phyloP scores from a whole-genome alignment of 2,113 vertebrate species.

The Phyllostomus hastatus region DNA sequence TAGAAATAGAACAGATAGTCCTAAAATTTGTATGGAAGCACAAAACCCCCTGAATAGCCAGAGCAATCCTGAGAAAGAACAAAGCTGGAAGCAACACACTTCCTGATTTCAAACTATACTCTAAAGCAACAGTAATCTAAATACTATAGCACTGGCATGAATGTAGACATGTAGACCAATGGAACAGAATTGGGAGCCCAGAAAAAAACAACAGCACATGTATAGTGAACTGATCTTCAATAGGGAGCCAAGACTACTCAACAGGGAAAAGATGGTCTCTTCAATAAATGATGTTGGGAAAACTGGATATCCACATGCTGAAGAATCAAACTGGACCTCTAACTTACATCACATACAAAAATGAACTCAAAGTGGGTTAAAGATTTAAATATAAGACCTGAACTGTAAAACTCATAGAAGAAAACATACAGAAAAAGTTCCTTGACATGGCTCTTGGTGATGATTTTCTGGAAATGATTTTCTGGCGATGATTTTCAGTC shows the following conservation, averaged over 20 bases:
- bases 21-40: neutral
- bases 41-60: neutral
- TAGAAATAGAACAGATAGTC: neutral
- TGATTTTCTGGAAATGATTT: neutral
- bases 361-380: neutral
- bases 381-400: neutral
- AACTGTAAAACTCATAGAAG: neutral
- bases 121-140: neutral
- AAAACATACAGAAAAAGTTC: neutral
- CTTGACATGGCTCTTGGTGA: neutral
- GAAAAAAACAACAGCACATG: neutral
- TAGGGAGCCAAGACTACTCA: neutral
- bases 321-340: neutral
- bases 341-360: neutral
- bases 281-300: neutral
- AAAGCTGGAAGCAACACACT: neutral
- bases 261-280: neutral
- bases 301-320: neutral
- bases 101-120: neutral
- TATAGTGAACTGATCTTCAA: neutral
- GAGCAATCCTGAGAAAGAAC: neutral
- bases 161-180: neutral
- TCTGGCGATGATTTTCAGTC: no score
- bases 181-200: neutral
- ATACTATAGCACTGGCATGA: neutral